Evolutionary conservation across 2,797 vertebrate species (phyloP).

Genomic region (Pseudochirops corinnae): DNA sequence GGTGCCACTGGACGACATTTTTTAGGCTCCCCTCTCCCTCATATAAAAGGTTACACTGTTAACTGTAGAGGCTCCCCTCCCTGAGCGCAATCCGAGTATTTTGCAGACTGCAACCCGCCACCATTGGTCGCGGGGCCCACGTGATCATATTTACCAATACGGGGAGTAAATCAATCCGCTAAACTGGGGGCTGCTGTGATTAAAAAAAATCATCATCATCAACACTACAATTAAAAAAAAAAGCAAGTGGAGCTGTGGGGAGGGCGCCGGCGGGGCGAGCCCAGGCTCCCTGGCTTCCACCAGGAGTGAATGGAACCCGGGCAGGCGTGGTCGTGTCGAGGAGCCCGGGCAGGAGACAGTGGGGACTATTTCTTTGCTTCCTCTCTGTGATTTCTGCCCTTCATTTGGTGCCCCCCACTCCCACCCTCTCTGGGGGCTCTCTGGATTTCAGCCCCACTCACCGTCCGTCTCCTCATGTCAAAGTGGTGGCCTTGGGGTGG

Average conservation of each 20-base stretch:
- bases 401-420: constrained; percentile 51
- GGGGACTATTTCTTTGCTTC: constrained; percentile 89
- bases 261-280: constrained; percentile 19
- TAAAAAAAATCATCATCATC: constrained; percentile 73
- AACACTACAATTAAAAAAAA: constrained; percentile 84
- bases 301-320: not conserved
- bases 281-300: constrained; percentile 23
- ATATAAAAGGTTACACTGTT: constrained; percentile 96
- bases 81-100: constrained; percentile 98
- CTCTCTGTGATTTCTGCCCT: constrained; percentile 72
- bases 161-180: constrained; percentile 98
- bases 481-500: not conserved
- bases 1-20: constrained; percentile 98
- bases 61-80: constrained; percentile 92
- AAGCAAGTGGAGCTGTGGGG: constrained; percentile 60
- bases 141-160: constrained; percentile 99
- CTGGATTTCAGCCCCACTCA: not conserved
- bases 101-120: constrained; percentile 96
- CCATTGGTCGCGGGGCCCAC: constrained; percentile 99
- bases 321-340: not conserved
- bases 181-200: constrained; percentile 85
- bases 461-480: not conserved
- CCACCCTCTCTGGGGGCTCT: not conserved
- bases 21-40: constrained; percentile 92
- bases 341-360: constrained; percentile 64